Conservation (phyloP, 2,888 invertebrate genomes). For the Harpalus rufipes region DNA sequence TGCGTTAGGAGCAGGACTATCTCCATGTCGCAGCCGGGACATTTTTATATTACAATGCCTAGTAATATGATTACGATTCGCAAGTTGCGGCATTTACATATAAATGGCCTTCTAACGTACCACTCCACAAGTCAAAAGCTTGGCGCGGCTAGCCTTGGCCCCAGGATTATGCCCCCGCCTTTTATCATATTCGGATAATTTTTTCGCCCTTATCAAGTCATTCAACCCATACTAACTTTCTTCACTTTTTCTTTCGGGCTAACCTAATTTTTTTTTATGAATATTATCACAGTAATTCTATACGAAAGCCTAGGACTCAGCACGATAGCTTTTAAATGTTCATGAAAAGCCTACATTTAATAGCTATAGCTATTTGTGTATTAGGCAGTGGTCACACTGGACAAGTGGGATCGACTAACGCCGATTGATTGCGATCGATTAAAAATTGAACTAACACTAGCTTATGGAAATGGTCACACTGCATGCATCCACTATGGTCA, state of each 20-base stretch:
- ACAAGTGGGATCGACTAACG: no score
- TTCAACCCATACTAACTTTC: constrained; percentile 20
- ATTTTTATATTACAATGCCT: constrained; percentile 55
- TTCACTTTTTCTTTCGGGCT: neutral
- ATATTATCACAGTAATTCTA: neutral
- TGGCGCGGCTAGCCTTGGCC: no score
- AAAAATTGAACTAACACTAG: no score
- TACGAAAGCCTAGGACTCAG: no score
- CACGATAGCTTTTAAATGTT: no score
- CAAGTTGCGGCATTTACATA: constrained; percentile 34
- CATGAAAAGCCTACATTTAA: no score
- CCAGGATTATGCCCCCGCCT: constrained; percentile 10
- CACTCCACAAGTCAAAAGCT: constrained; percentile 11
- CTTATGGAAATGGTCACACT: no score
- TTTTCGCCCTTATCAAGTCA: constrained; percentile 19
- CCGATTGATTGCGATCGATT: no score
- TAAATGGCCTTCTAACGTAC: constrained; percentile 45
- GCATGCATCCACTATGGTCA: no score
- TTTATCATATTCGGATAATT: constrained; percentile 21
- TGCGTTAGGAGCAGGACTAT: constrained; percentile 27
- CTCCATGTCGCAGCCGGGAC: constrained; percentile 1
- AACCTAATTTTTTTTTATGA: constrained; percentile 1
- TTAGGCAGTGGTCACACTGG: no score
- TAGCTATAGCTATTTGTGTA: no score
- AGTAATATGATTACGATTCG: constrained; percentile 56